Conservation (phyloP, 2,797 vertebrate genomes). For the Chromobotia macracanthus region DNA sequence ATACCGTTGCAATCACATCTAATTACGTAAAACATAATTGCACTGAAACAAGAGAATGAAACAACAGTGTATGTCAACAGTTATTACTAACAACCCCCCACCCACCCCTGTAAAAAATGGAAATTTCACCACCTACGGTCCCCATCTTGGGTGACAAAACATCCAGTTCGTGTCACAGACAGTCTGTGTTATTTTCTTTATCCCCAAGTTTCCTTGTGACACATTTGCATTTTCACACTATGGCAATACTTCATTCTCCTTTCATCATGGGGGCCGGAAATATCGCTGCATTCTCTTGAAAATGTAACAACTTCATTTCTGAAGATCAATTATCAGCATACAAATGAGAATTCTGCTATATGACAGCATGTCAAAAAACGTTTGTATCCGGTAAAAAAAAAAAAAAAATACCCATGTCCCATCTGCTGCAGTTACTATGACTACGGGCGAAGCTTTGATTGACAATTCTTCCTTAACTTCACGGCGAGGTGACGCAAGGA, state of each 20-base stretch:
- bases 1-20: not conserved
- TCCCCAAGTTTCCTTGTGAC: conserved; percentile 33
- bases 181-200: conserved; percentile 40
- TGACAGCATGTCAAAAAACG: conserved; percentile 45
- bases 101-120: conserved; percentile 42
- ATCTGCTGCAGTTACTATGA: conserved; percentile 43
- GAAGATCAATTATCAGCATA: conserved; percentile 45
- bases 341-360: conserved; percentile 31
- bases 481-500: conserved; percentile 30
- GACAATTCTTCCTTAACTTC: conserved; percentile 37
- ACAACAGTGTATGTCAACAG: conserved; percentile 34
- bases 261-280: conserved; percentile 25
- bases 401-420: conserved; percentile 16
- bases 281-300: not conserved
- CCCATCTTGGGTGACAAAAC: conserved; percentile 47
- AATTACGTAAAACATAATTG: conserved; percentile 13
- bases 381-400: conserved; percentile 21
- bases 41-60: conserved; percentile 21
- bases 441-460: conserved; percentile 42
- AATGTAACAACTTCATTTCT: conserved; percentile 31
- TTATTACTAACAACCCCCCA: conserved; percentile 53
- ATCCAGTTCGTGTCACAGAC: conserved; percentile 40
- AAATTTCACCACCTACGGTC: conserved; percentile 54
- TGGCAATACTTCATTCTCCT: conserved; percentile 30
- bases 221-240: conserved; percentile 49